Evolutionary conservation across 2,797 vertebrate genomes (phyloP), one percentile per base, ranked within the genome.

Genomic region (Ciconia nigra): DNA sequence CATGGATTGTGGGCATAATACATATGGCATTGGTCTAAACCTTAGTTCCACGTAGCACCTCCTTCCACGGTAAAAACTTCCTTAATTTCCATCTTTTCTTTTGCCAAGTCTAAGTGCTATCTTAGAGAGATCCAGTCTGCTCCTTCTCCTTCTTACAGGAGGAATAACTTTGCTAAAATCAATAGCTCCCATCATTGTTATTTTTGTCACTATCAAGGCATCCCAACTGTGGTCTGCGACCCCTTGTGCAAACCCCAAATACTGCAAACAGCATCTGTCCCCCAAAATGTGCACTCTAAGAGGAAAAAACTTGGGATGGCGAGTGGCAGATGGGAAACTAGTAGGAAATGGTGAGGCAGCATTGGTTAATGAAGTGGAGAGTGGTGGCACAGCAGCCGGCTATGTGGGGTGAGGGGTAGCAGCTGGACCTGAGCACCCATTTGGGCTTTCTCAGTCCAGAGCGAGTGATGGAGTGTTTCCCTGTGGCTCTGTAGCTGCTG

Each of bases 221-320:
- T 25, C 77, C 35, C 17, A 17, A 3, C 24, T 14, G 26, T 5
- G 17, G 24, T 72, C n/a, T 39, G 35, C 62, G 37, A 26, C 14
- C 28, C 54, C 21, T 21, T 4, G 14, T 12, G 21, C n/a, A 41
- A 69, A 22, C 15, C 39, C 51, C 44, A 7, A 24, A 20, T 7
- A 7, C 55, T 13, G 16, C 33, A 44, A 55, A 6, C 46, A 37
- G 10, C 19, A 2, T 14, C 31, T 51, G 3, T 7, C 20, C 28
- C 79, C 46, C 19, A 11, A 61, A 65, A 65, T 0, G 1, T 2
- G 5, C 1, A 0, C 6, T 63, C 37, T 5, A 2, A 31, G 47
- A 15, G 59, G 14, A 15, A 29, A 15, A 61, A 66, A 16, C 6
- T 33, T 2, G 3, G 57, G 61, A 19, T 66, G 15, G 74, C 41